Percentiles rank a stretch among this genome's conserved stretches.
phyloP scores from a whole-genome alignment of 2,797 vertebrate species.

The Gambelia wislizenii region DNA sequence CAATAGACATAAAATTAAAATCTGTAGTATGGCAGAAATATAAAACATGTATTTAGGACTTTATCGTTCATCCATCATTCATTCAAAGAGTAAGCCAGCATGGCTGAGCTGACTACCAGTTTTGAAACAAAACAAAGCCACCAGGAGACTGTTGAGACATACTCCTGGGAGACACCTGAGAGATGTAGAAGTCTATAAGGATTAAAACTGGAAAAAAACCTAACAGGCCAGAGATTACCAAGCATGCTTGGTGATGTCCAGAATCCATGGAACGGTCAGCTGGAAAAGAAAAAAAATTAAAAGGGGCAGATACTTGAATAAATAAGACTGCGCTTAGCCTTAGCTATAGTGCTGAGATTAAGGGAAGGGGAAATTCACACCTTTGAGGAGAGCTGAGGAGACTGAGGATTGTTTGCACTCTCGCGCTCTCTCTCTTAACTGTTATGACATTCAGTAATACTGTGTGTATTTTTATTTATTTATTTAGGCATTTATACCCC shows the following conservation, averaged over 20 bases:
- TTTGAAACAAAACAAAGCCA: too few species aligned
- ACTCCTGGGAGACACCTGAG: too few species aligned
- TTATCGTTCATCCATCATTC: too few species aligned
- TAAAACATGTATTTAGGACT: neutral
- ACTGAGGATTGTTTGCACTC: neutral
- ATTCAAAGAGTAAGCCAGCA: too few species aligned
- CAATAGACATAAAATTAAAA: neutral
- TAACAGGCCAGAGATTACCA: neutral
- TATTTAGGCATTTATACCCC: too few species aligned
- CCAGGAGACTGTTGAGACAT: too few species aligned
- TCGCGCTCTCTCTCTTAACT: neutral
- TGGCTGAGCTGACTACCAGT: too few species aligned
- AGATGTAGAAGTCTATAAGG: neutral
- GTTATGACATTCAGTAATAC: neutral
- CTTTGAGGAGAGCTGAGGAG: neutral
- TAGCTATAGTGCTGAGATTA: neutral
- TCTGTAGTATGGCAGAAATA: neutral
- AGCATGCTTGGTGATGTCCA: neutral
- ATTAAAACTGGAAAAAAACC: neutral
- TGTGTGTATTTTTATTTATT: too few species aligned
- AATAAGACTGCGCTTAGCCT: neutral
- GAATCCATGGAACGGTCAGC: neutral
- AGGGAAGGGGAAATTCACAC: neutral
- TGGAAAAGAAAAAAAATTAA: neutral
- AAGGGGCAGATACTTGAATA: neutral